Evolutionary conservation across 2,888 invertebrate genomes (phyloP).

Genomic region (Campaea margaritaria): DNA sequence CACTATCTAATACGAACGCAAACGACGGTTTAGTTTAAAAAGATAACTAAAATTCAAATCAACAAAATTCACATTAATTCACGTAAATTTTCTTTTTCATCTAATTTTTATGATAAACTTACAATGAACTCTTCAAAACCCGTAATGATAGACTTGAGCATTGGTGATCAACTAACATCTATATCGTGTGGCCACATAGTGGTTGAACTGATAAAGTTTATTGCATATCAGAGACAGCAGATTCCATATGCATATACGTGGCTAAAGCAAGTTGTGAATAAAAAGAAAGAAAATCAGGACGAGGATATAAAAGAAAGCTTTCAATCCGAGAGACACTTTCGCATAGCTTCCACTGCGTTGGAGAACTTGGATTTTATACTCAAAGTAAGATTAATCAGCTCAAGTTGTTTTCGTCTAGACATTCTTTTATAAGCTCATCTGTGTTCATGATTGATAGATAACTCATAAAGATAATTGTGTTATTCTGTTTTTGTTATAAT

Average conservation of each 20-base stretch:
- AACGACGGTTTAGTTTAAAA: too few species aligned
- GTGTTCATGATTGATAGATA: too few species aligned
- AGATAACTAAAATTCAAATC: too few species aligned
- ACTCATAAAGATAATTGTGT: too few species aligned
- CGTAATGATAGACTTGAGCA: conserved; percentile 66
- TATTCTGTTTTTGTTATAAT: too few species aligned
- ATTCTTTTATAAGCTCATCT: too few species aligned
- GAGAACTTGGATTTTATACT: conserved; percentile 76
- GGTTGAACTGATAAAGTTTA: conserved; percentile 84
- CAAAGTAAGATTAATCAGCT: conserved; percentile 58
- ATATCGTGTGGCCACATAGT: conserved; percentile 84
- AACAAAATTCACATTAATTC: too few species aligned
- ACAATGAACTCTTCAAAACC: conserved; percentile 53
- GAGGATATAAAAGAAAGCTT: conserved; percentile 62
- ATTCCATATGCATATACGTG: conserved; percentile 82
- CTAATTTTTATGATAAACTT: too few species aligned
- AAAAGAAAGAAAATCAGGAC: conserved; percentile 59
- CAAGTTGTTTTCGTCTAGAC: too few species aligned
- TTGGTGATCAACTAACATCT: conserved; percentile 83
- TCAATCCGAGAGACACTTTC: conserved; percentile 75
- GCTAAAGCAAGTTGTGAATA: conserved; percentile 76
- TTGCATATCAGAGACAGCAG: conserved; percentile 84
- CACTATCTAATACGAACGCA: too few species aligned
- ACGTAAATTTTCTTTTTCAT: too few species aligned
- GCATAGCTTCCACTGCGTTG: conserved; percentile 70